Percentiles rank a stretch among this genome's conserved stretches.
Conservation (phyloP, 2,888 invertebrate genomes). For the Platypus cylindrus region DNA sequence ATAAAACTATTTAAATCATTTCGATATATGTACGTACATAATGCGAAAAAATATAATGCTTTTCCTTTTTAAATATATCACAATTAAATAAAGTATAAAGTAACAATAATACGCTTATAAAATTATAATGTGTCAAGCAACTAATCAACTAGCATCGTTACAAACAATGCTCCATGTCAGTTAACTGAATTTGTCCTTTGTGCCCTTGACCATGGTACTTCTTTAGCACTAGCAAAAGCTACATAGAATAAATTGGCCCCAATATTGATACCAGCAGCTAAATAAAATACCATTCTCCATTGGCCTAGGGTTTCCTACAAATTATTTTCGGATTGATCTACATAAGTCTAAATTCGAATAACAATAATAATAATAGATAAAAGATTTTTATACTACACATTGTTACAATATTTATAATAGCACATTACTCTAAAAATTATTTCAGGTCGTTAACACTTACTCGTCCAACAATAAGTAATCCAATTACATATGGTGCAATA, state of each 20-base stretch:
- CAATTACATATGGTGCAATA: conserved; percentile 67
- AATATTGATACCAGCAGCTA: conserved; percentile 65
- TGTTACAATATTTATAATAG: too few relatives aligned
- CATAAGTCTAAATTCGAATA: too few relatives aligned
- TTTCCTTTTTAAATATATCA: too few relatives aligned
- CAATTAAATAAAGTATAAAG: too few relatives aligned
- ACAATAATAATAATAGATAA: too few relatives aligned
- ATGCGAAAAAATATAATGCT: too few relatives aligned
- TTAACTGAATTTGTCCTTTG: conserved; percentile 28
- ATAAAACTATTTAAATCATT: too few relatives aligned
- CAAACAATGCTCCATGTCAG: conserved; percentile 31
- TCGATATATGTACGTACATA: too few relatives aligned
- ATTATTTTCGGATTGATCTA: too few relatives aligned
- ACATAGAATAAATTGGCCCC: conserved; percentile 64
- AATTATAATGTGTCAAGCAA: conserved; percentile 14
- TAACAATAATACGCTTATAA: conserved; percentile 4
- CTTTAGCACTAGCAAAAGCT: conserved; percentile 64
- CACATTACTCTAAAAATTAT: too few relatives aligned
- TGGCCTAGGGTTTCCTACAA: conserved; percentile 57
- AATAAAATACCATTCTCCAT: conserved; percentile 67
- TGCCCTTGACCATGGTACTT: conserved; percentile 51
- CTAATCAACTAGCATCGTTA: conserved; percentile 25
- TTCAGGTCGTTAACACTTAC: conserved; percentile 39
- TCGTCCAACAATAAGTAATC: conserved; percentile 55
- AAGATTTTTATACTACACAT: too few relatives aligned